Conservation (phyloP, 2,113 vertebrate species). For the Periophthalmodon schlosseri region DNA sequence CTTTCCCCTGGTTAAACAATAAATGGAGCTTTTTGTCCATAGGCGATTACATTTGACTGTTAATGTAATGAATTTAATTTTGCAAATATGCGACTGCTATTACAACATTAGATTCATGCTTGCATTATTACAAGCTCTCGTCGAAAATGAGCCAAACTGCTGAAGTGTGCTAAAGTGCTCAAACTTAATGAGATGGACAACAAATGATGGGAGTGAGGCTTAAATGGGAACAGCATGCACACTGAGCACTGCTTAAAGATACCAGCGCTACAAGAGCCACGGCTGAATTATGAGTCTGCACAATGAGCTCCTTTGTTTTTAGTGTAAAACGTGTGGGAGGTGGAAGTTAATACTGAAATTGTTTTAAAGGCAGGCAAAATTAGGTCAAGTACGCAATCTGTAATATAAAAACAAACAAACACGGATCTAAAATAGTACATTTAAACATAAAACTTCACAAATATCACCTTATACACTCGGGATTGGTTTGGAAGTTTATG, state of each 20-base stretch:
- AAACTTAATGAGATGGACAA: conserved; percentile 43
- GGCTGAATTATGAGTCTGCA: background rate
- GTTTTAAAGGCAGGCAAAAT: background rate
- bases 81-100: conserved; percentile 27
- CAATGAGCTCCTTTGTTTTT: background rate
- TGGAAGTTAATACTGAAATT: background rate
- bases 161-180: conserved; percentile 30
- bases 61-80: conserved; percentile 22
- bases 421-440: too few species aligned
- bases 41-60: conserved; percentile 12
- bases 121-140: conserved; percentile 24
- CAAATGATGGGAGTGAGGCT: conserved; percentile 27
- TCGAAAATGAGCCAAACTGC: conserved; percentile 37
- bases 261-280: conserved; percentile 18
- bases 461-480: too few species aligned
- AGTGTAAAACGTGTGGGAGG: background rate
- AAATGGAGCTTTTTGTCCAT: conserved; percentile 4
- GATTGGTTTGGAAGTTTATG: too few species aligned
- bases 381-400: too few species aligned
- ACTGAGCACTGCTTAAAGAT: conserved; percentile 26
- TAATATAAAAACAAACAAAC: too few species aligned
- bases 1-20: conserved; percentile 8
- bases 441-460: too few species aligned
- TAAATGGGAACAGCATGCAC: conserved; percentile 18
- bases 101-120: conserved; percentile 14